Conservation (phyloP, 2,113 vertebrate genomes). For the Lasiurus cinereus region DNA sequence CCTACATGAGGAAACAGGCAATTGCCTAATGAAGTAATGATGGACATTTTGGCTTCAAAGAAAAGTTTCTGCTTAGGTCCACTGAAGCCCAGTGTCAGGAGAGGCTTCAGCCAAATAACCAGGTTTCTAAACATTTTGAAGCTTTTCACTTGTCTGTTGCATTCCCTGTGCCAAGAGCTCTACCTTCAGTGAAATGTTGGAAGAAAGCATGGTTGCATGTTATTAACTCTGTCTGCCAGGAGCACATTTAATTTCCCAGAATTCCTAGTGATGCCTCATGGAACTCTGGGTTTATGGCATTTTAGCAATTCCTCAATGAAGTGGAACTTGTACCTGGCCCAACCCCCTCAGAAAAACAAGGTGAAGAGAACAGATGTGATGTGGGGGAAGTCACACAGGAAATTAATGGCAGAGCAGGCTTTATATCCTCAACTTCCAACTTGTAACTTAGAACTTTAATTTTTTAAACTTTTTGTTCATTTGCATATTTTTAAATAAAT, state of each 20-base stretch:
- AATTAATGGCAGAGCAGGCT: background rate
- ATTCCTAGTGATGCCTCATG: background rate
- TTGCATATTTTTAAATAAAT: background rate
- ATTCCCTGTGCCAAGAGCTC: background rate
- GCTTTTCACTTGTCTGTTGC: background rate
- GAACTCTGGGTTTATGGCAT: slow-evolving; percentile 26
- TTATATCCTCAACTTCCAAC: background rate
- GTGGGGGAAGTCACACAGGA: background rate
- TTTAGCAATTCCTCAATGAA: background rate
- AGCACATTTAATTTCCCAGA: slow-evolving; percentile 39
- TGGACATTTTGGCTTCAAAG: background rate
- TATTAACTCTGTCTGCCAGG: background rate
- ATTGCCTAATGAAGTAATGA: background rate
- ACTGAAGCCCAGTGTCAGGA: background rate
- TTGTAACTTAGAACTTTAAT: slow-evolving; percentile 26
- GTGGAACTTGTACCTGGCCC: background rate
- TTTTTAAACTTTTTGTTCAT: background rate
- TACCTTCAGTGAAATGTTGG: background rate
- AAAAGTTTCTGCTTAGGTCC: background rate
- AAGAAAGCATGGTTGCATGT: background rate
- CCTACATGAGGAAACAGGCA: background rate
- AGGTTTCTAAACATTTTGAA: background rate
- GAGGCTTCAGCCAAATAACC: background rate
- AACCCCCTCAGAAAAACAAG: background rate
- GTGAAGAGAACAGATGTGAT: background rate